Percentiles rank a stretch among this genome's conserved stretches.
These are phyloP conservation scores for Girardia tigrina DNA, from an alignment of 2,888 invertebrate genomes.

Conservation along the genomic window DNA sequence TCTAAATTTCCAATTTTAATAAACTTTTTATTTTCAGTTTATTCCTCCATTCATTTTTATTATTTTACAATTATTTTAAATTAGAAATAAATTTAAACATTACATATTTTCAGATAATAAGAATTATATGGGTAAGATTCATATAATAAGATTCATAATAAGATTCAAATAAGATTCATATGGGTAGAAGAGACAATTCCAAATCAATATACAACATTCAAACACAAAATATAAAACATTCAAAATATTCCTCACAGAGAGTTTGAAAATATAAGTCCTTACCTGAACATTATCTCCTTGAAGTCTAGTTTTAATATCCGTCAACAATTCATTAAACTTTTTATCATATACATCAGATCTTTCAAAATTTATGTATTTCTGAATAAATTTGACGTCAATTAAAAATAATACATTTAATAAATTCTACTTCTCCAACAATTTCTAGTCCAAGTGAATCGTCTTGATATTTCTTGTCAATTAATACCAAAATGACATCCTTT, in stretches of 20 bases:
- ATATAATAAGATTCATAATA: background rate
- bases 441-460: background rate
- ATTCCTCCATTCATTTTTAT: too few relatives aligned
- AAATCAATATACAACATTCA: too few relatives aligned
- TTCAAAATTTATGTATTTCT: slow-evolving; percentile 2
- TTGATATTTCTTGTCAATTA: slow-evolving; percentile 3
- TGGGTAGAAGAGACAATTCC: too few relatives aligned
- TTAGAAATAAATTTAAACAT: too few relatives aligned
- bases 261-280: background rate
- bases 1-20: too few relatives aligned
- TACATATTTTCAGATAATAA: too few relatives aligned
- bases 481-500: background rate
- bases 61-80: too few relatives aligned
- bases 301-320: background rate
- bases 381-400: background rate
- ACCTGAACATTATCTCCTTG: background rate
- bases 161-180: background rate
- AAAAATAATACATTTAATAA: background rate
- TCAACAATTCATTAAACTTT: background rate
- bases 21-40: too few relatives aligned
- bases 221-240: background rate
- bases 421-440: background rate
- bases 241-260: background rate
- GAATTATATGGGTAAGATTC: too few relatives aligned
- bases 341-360: background rate